These are phyloP conservation scores for Paratilapia polleni DNA, from an alignment of 2,113 vertebrate species.

Conservation along the genomic window DNA sequence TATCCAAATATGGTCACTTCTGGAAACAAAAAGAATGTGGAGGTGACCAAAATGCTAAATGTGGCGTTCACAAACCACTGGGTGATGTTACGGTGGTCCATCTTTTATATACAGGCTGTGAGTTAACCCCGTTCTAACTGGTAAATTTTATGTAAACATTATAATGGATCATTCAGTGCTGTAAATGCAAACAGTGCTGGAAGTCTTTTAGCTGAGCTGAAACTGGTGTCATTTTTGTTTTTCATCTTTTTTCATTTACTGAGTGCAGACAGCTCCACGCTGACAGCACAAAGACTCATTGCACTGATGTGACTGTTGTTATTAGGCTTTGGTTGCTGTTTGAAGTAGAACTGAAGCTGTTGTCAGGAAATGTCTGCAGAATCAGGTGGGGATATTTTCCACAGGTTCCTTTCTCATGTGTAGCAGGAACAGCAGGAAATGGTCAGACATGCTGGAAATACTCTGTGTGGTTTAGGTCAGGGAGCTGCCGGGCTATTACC, in stretches of 20 bases:
- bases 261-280: background rate
- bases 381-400: background rate
- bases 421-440: no score
- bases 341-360: background rate
- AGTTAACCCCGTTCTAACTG: background rate
- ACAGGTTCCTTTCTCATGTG: no score
- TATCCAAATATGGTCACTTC: background rate
- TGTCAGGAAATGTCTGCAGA: no score
- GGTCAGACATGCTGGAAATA: fast-evolving
- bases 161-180: no score
- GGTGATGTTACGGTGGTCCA: background rate
- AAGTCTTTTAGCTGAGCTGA: background rate
- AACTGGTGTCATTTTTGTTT: background rate
- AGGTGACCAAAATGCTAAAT: background rate
- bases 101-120: background rate
- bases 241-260: background rate
- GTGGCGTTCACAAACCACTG: no score
- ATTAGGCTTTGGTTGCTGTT: background rate
- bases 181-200: background rate
- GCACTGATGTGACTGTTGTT: background rate
- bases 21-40: background rate
- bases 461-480: background rate
- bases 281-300: background rate
- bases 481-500: background rate
- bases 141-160: no score